phyloP scores from a whole-genome alignment of 2,888 invertebrate genomes.

The Dasysyrphus albostriatus region DNA sequence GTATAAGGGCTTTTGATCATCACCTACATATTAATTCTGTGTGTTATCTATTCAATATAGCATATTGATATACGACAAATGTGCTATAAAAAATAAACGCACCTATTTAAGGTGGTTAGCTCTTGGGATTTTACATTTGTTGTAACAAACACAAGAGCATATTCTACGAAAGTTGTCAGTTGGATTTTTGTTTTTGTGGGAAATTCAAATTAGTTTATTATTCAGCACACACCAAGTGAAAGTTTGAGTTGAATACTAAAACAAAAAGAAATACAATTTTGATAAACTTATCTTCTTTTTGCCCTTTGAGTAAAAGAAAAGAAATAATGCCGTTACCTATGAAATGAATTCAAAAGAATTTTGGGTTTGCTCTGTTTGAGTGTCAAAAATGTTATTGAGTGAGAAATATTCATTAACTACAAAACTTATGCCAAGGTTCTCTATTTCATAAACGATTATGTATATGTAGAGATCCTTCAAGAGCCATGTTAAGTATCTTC shows the following conservation, averaged over 20 bases:
- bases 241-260: neutral
- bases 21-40: neutral
- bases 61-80: neutral
- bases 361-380: no score
- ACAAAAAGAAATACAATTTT: no score
- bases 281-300: neutral
- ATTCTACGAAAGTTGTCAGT: neutral
- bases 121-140: slow-evolving; percentile 13
- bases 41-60: neutral
- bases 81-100: neutral
- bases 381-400: no score
- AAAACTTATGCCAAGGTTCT: no score
- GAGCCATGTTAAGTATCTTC: no score
- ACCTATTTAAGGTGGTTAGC: no score
- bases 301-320: neutral
- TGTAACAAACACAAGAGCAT: neutral
- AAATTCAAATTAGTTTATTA: neutral
- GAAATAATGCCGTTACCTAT: no score
- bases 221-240: neutral
- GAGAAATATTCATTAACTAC: no score
- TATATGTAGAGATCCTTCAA: no score
- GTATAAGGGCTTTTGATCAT: neutral
- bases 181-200: neutral
- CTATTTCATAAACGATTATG: no score
- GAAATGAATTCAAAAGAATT: no score